Percentiles rank a stretch among this genome's conserved stretches.
phyloP scores from a whole-genome alignment of 2,888 invertebrate genomes.

The Pemphredon lugubris region DNA sequence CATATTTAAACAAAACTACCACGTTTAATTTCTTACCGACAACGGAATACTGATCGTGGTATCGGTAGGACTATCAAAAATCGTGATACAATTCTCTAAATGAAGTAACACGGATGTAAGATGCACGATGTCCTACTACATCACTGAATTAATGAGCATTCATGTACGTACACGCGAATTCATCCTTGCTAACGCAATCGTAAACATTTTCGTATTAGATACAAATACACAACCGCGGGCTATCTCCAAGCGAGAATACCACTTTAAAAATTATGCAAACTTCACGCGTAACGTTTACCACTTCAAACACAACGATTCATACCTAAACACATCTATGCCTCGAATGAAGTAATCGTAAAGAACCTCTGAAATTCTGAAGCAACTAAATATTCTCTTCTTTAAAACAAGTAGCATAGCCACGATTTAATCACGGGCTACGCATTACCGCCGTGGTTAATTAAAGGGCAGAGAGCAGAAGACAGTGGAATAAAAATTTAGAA shows the following conservation, averaged over 20 bases:
- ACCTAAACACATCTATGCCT: neutral
- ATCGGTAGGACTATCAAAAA: too few relatives aligned
- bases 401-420: neutral
- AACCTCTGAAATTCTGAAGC: neutral
- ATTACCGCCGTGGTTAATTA: neutral
- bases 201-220: constrained; percentile 13
- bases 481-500: constrained; percentile 68
- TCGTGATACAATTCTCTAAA: neutral
- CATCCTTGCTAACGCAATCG: neutral
- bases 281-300: neutral
- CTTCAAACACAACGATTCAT: neutral
- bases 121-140: neutral
- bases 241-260: neutral
- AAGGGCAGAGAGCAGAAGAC: neutral
- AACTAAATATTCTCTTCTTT: neutral
- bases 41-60: too few relatives aligned
- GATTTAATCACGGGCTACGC: neutral
- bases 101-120: too few relatives aligned
- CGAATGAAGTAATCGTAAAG: too few relatives aligned
- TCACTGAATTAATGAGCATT: neutral
- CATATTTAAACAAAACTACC: too few relatives aligned
- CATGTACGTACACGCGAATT: neutral
- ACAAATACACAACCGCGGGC: constrained; percentile 16
- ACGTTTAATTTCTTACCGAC: too few relatives aligned
- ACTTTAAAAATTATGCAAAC: neutral